These are phyloP conservation scores for Syngnathus rostellatus DNA, from an alignment of 2,797 vertebrate genomes.

Conservation along the genomic window DNA sequence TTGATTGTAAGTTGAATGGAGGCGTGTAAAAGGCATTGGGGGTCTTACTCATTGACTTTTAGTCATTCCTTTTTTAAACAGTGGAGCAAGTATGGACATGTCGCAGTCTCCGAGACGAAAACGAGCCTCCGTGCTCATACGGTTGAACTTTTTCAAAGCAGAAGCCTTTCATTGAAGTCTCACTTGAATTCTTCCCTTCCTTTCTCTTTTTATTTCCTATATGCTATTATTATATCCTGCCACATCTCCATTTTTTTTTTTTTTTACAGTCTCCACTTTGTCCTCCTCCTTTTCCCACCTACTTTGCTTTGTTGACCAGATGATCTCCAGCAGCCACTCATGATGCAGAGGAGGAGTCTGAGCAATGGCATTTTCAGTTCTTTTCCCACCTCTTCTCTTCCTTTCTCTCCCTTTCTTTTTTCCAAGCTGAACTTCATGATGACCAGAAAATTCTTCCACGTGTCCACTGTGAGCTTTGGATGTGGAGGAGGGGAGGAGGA, in stretches of 20 bases:
- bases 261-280: slow-evolving; percentile 4
- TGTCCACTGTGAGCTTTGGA: slow-evolving; percentile 45
- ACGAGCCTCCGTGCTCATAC: not conserved
- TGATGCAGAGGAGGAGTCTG: slow-evolving; percentile 52
- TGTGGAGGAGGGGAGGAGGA: slow-evolving; percentile 42
- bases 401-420: slow-evolving; percentile 15
- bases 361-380: slow-evolving; percentile 24
- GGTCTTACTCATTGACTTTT: slow-evolving; percentile 16
- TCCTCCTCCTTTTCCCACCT: slow-evolving; percentile 6
- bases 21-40: slow-evolving; percentile 6
- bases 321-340: slow-evolving; percentile 50
- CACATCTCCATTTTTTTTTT: slow-evolving; percentile 1
- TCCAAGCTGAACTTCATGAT: slow-evolving; percentile 35
- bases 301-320: slow-evolving; percentile 37
- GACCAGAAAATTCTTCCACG: slow-evolving; percentile 64
- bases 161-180: not conserved
- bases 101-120: slow-evolving; percentile 5
- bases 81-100: slow-evolving; percentile 40
- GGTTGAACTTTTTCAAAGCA: not conserved
- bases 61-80: slow-evolving; percentile 39
- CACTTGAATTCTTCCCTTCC: not conserved
- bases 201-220: not conserved
- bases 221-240: slow-evolving; percentile 3
- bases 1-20: not conserved
- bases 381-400: slow-evolving; percentile 31